A percentile compares a stretch with the other conserved stretches of the same genome.
Evolutionary conservation across 2,113 vertebrate species (phyloP).

Genomic region (Rousettus leschenaultii): DNA sequence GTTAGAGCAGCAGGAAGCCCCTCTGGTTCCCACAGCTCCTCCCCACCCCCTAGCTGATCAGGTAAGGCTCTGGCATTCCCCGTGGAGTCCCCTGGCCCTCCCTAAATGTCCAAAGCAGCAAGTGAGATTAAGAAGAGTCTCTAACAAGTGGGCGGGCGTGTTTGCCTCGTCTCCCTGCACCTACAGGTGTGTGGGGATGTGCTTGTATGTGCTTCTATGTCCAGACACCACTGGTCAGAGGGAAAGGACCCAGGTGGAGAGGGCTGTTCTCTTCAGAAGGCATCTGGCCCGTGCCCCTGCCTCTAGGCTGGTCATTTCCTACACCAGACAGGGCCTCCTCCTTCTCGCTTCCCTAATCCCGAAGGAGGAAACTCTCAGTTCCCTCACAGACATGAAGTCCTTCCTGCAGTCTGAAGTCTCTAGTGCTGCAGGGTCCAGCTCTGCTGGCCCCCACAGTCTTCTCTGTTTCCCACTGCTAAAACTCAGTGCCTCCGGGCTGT

Average conservation of each 20-base stretch:
- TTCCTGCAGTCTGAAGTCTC: not conserved
- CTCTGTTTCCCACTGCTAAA: not conserved
- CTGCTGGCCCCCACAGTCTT: not conserved
- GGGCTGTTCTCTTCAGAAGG: not conserved
- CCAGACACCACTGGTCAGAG: not conserved
- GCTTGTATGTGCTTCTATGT: not conserved
- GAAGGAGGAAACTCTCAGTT: not conserved
- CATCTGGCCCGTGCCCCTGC: not conserved
- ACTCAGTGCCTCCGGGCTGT: not conserved
- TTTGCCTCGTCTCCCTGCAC: not conserved
- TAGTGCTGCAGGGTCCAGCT: not conserved
- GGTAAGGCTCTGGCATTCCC: conserved; percentile 35
- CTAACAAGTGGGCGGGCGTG: not conserved
- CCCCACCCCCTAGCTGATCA: not conserved
- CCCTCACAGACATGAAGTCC: not conserved
- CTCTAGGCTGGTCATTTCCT: not conserved
- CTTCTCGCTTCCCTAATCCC: not conserved
- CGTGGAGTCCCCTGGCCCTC: not conserved
- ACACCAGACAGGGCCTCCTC: not conserved
- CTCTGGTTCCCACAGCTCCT: not conserved
- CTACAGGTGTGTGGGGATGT: not conserved
- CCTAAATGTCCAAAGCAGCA: not conserved
- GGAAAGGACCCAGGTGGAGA: not conserved
- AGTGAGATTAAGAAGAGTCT: not conserved
- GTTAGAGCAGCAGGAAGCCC: not conserved